phyloP scores from a whole-genome alignment of 2,113 vertebrate species.

The Mastomys natalensis region DNA sequence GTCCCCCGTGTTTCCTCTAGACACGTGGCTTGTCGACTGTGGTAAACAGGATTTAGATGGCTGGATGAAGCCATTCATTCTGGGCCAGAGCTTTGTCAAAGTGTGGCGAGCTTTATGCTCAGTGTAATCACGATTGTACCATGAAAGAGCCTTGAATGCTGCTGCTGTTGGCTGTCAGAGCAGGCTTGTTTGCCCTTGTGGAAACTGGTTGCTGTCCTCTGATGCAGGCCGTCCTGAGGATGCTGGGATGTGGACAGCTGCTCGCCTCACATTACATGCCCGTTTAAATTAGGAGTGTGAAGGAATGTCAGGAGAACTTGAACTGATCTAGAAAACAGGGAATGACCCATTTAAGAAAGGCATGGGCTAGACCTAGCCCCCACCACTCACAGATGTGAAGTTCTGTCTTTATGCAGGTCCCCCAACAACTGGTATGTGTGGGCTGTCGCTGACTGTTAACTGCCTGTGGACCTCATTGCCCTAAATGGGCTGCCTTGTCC shows the following conservation, averaged over 20 bases:
- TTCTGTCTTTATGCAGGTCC: too few relatives aligned
- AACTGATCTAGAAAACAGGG: background rate
- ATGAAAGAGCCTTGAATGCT: background rate
- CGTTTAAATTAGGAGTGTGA: too few relatives aligned
- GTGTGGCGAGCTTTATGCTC: background rate
- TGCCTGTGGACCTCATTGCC: too few relatives aligned
- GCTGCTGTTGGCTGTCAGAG: background rate
- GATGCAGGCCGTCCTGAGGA: background rate
- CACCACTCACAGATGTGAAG: too few relatives aligned
- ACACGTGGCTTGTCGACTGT: background rate
- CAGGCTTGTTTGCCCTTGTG: background rate
- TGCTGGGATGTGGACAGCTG: background rate
- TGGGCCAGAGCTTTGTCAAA: background rate
- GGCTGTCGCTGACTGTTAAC: too few relatives aligned
- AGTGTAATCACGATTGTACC: background rate
- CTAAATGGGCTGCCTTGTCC: too few relatives aligned
- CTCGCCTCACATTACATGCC: background rate
- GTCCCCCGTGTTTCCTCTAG: background rate
- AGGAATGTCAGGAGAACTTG: background rate
- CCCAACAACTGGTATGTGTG: rapidly evolving
- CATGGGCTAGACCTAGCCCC: too few relatives aligned
- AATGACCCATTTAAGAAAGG: too few relatives aligned
- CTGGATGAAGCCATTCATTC: background rate
- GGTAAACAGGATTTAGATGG: background rate
- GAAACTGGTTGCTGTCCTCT: background rate